Conservation (phyloP, 2,888 invertebrate species). For the Melanotus villosus region DNA sequence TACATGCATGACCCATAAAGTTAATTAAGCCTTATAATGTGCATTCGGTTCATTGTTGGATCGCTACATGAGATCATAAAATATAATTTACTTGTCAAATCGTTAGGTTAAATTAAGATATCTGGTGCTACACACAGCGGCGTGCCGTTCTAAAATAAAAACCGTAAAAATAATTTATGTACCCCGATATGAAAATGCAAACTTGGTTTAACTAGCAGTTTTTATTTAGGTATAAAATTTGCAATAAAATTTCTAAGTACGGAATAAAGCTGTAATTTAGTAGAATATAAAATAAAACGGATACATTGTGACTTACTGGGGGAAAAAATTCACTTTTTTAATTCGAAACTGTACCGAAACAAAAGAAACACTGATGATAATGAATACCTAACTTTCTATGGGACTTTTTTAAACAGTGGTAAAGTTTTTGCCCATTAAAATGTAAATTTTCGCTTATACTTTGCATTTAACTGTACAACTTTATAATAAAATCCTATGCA, state of each 20-base stretch:
- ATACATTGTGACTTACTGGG: not conserved
- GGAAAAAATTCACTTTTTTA: no score
- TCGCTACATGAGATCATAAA: slow-evolving; percentile 20
- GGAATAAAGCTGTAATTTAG: not conserved
- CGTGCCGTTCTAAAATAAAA: not conserved
- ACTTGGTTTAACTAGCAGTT: not conserved
- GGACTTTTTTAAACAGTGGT: no score
- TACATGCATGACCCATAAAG: slow-evolving; percentile 21
- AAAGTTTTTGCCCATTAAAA: no score
- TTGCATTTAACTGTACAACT: not conserved
- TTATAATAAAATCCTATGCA: not conserved
- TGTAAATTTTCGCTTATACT: not conserved
- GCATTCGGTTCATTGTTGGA: slow-evolving; percentile 14
- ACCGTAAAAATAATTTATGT: slow-evolving; percentile 19
- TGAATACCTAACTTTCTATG: no score
- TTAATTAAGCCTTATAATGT: slow-evolving; percentile 23
- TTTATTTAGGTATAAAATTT: slow-evolving; percentile 8
- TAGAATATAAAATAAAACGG: not conserved
- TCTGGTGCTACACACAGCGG: not conserved
- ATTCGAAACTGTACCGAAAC: no score
- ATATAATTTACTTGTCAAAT: slow-evolving; percentile 26
- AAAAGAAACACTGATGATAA: no score
- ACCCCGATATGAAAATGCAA: slow-evolving; percentile 14
- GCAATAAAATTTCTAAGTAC: slow-evolving; percentile 11
- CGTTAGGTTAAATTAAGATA: slow-evolving; percentile 18